Evolutionary conservation across 2,888 invertebrate genomes (phyloP), one percentile per base, ranked within the genome.

Genomic region (Leptopilina myrica): DNA sequence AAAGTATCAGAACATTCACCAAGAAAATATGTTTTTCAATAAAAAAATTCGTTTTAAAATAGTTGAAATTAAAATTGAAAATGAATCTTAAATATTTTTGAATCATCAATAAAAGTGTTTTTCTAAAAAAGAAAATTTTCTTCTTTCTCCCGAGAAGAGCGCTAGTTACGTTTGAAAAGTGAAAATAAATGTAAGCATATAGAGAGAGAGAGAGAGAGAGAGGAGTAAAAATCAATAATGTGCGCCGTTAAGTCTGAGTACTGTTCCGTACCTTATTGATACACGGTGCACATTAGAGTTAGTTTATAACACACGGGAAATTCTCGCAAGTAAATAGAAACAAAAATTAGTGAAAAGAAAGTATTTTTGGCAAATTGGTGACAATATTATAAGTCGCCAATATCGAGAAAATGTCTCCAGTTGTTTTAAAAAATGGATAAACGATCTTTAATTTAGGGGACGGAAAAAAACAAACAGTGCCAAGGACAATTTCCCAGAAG

Each of bases 141-240:
- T n/a, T 53, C 26, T 3, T 20, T 73, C 56, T 73, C 2, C 53
- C 56, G 56, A 33, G 40, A 40, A 73, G 3, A 15, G 56, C 53
- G 73, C 73, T 56, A 56, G 73, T 73, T 73, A n/a, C 73, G 49
- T 49, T 4, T 12, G 1, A n/a, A 33, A 33, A 33, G 33, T 33
- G 11, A 26, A 15, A 14, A 0, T 8, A 5, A 73, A 33, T 33
- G 56, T n/a, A 33, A 73, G 33, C 53, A 56, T n/a, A 11, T 20
- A 46, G 15, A 46, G 15, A 20, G 46, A 46, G 15, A 46, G 15
- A 46, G 15, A 46, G 15, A 20, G 46, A 46, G 15, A 46, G 15
- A 20, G 46, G 46, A 49, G 20, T 26, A 62, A 8, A 73, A 56
- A 73, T 73, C 73, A 73, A 73, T 73, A 73, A 73, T 73, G 33